Conservation (phyloP, 2,797 vertebrate species). For the Enteromius mattozi region DNA sequence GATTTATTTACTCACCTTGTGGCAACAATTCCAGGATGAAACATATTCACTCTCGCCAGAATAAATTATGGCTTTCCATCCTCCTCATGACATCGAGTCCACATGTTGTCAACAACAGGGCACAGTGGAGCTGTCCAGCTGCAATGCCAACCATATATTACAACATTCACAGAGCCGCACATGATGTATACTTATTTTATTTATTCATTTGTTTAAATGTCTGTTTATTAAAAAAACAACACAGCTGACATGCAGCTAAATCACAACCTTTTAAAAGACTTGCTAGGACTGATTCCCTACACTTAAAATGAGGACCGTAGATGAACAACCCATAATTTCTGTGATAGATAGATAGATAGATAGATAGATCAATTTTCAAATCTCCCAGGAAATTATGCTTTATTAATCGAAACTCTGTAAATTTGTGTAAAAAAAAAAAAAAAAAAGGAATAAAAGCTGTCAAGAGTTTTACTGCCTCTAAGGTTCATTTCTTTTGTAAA, state of each 20-base stretch:
- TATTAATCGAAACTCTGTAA: too few relatives aligned
- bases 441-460: too few relatives aligned
- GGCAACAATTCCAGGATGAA: constrained; percentile 67
- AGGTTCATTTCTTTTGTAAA: too few relatives aligned
- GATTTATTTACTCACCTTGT: constrained; percentile 77
- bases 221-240: constrained; percentile 25
- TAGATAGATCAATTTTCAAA: too few relatives aligned
- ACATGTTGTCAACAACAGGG: constrained; percentile 35
- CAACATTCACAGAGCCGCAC: neutral
- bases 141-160: constrained; percentile 9
- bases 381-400: too few relatives aligned
- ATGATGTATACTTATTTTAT: neutral
- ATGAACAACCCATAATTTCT: constrained; percentile 6
- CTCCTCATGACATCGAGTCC: constrained; percentile 42
- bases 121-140: neutral
- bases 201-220: constrained; percentile 21
- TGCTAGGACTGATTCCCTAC: constrained; percentile 6
- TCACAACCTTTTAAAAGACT: constrained; percentile 29
- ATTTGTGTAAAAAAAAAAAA: too few relatives aligned
- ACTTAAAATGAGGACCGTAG: constrained; percentile 13
- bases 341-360: too few relatives aligned
- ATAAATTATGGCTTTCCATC: constrained; percentile 55
- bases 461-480: too few relatives aligned
- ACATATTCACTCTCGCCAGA: constrained; percentile 58
- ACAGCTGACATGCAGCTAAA: neutral